phyloP scores from a whole-genome alignment of 2,113 vertebrate genomes.

The Agapornis roseicollis region DNA sequence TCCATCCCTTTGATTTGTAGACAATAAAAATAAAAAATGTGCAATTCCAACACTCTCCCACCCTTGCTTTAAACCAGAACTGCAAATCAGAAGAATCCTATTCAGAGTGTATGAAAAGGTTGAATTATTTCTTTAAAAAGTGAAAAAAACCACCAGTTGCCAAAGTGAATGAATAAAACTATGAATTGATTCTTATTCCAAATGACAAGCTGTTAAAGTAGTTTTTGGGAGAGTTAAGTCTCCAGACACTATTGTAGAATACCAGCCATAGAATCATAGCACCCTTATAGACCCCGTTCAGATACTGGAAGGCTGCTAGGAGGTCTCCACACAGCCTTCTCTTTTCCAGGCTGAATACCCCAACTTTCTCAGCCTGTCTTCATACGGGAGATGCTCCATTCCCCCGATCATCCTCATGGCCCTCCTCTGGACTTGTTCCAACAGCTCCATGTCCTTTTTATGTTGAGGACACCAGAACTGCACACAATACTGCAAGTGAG shows the following conservation, averaged over 20 bases:
- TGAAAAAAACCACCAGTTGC: background rate
- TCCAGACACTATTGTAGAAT: background rate
- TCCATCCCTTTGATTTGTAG: background rate
- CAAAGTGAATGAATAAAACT: background rate
- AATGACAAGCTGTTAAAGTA: background rate
- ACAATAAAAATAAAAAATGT: background rate
- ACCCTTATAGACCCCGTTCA: background rate
- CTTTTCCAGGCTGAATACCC: background rate
- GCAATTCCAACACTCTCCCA: background rate
- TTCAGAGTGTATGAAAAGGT: background rate
- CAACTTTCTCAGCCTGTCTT: too few relatives aligned
- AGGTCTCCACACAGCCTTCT: background rate
- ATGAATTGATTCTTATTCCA: background rate
- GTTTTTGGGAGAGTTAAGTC: background rate
- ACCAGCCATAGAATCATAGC: background rate
- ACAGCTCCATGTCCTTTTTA: too few relatives aligned
- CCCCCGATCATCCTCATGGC: too few relatives aligned
- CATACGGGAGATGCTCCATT: too few relatives aligned
- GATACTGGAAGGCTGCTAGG: background rate
- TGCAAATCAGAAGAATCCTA: background rate
- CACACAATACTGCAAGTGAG: too few relatives aligned
- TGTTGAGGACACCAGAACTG: too few relatives aligned
- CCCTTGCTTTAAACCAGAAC: background rate
- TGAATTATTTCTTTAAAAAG: background rate
- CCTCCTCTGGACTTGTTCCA: too few relatives aligned